These are phyloP conservation scores for Drosophila rhopaloa DNA, from an alignment of 1,140 invertebrate genomes.

Conservation along the genomic window DNA sequence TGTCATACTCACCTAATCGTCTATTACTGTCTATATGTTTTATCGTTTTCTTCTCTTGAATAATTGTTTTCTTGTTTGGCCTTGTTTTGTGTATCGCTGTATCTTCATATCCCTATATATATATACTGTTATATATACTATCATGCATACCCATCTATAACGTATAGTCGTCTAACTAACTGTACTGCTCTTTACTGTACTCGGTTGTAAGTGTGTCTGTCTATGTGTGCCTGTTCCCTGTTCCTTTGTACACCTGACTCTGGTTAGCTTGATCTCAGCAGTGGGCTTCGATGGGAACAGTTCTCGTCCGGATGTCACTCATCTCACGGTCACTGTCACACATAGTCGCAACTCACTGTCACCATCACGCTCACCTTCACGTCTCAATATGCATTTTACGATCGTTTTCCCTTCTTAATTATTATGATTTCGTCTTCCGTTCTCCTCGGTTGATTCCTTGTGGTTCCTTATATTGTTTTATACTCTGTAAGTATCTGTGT, in stretches of 20 bases:
- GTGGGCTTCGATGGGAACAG: constrained; percentile 31
- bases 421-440: constrained; percentile 1
- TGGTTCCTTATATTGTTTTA: neutral
- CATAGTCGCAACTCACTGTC: constrained; percentile 21
- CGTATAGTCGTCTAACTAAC: constrained; percentile 47
- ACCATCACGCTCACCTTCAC: constrained; percentile 20
- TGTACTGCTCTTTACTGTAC: constrained; percentile 53
- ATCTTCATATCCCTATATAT: constrained; percentile 23
- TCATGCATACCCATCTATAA: constrained; percentile 45
- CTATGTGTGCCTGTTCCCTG: constrained; percentile 41
- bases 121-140: constrained; percentile 35
- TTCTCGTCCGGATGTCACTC: constrained; percentile 13
- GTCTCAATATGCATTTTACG: constrained; percentile 9
- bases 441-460: neutral
- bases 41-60: constrained; percentile 28
- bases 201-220: constrained; percentile 54
- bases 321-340: constrained; percentile 21
- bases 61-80: constrained; percentile 38
- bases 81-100: constrained; percentile 48
- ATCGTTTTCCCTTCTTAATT: constrained; percentile 16
- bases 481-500: constrained; percentile 20
- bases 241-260: constrained; percentile 16
- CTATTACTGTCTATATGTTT: constrained; percentile 45
- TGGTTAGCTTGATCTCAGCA: constrained; percentile 30
- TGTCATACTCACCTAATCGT: constrained; percentile 30